Percentiles rank a stretch among this genome's conserved stretches.
Conservation (phyloP, 2,797 vertebrate species). For the Enteromius radiatus region DNA sequence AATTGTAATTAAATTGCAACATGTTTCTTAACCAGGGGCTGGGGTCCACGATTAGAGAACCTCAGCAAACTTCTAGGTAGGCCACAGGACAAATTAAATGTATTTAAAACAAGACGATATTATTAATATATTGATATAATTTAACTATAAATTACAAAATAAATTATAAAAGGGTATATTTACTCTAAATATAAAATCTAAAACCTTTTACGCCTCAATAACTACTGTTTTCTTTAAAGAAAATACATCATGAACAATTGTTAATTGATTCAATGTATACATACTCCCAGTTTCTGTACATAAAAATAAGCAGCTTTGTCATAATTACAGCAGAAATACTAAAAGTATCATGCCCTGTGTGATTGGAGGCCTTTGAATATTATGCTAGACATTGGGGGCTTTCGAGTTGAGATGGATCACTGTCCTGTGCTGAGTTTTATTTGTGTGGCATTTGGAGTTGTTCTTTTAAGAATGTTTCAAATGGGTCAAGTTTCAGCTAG, state of each 20-base stretch:
- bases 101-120: background rate
- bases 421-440: background rate
- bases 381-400: background rate
- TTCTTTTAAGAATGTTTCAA: background rate
- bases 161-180: background rate
- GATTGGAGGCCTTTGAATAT: background rate
- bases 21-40: background rate
- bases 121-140: background rate
- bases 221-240: background rate
- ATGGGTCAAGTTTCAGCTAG: background rate
- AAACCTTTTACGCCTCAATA: background rate
- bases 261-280: background rate
- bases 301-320: background rate
- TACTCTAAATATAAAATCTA: background rate
- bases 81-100: background rate
- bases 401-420: background rate
- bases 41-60: background rate
- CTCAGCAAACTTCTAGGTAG: background rate
- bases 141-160: background rate
- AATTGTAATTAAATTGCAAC: background rate
- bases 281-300: background rate
- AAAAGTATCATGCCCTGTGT: background rate
- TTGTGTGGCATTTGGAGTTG: background rate
- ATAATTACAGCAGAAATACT: background rate
- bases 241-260: background rate